Percentiles rank a stretch among this genome's conserved stretches.
These are phyloP conservation scores for Vanessa cardui DNA, from an alignment of 2,888 invertebrate genomes.

Conservation along the genomic window DNA sequence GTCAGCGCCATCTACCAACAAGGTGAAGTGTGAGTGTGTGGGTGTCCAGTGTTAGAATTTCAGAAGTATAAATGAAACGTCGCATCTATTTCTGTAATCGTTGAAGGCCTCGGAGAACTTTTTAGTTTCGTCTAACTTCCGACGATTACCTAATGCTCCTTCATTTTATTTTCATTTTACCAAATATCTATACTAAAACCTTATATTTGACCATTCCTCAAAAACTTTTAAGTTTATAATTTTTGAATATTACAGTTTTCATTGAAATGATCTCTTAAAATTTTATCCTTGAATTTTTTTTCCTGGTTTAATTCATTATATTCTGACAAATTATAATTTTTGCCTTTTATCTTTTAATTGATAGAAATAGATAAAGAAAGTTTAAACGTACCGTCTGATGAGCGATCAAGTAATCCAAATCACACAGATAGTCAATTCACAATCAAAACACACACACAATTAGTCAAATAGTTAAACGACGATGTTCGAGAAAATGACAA, in stretches of 20 bases:
- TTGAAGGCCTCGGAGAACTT: slow-evolving; percentile 73
- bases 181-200: slow-evolving; percentile 19
- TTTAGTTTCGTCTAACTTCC: slow-evolving; percentile 62
- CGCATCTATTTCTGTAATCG: slow-evolving; percentile 74
- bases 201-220: background rate
- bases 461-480: slow-evolving; percentile 43
- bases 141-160: slow-evolving; percentile 65
- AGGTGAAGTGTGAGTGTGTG: slow-evolving; percentile 71
- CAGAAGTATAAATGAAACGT: slow-evolving; percentile 78
- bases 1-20: slow-evolving; percentile 78
- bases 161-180: slow-evolving; percentile 40
- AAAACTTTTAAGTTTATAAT: background rate
- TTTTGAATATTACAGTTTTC: background rate
- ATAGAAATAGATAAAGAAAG: slow-evolving; percentile 30
- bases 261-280: too few relatives aligned
- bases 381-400: slow-evolving; percentile 53
- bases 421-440: slow-evolving; percentile 55
- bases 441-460: slow-evolving; percentile 64
- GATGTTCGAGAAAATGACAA: slow-evolving; percentile 71
- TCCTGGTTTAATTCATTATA: too few relatives aligned
- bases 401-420: slow-evolving; percentile 61
- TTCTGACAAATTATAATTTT: too few relatives aligned
- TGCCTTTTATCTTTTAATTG: background rate
- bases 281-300: too few relatives aligned
- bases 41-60: slow-evolving; percentile 77